A percentile compares a stretch with the other conserved stretches of the same genome.
These are phyloP conservation scores for Glossosoma conforme DNA, from an alignment of 1,140 invertebrate genomes.

Conservation along the genomic window DNA sequence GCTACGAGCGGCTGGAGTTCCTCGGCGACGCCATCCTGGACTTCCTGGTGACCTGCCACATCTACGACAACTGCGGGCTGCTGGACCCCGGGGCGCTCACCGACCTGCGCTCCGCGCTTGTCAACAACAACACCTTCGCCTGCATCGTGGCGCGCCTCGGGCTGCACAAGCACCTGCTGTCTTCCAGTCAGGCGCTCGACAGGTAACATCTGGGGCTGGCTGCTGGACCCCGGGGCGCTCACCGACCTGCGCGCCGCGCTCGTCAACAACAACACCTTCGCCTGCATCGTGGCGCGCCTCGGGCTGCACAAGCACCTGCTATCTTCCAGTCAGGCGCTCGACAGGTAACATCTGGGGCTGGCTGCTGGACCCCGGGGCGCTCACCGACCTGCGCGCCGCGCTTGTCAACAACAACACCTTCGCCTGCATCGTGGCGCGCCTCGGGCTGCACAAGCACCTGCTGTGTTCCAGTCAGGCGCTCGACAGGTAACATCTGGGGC, in stretches of 20 bases:
- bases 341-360: conserved; percentile 70
- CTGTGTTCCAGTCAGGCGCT: conserved; percentile 59
- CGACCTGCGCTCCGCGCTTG: conserved; percentile 86
- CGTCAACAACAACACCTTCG: conserved; percentile 85
- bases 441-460: conserved; percentile 72
- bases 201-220: too few relatives aligned
- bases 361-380: conserved; percentile 69
- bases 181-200: conserved; percentile 58
- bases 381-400: conserved; percentile 89
- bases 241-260: conserved; percentile 80
- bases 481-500: conserved; percentile 61
- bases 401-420: conserved; percentile 95
- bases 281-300: conserved; percentile 80
- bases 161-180: conserved; percentile 68
- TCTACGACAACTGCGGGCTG: conserved; percentile 68
- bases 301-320: conserved; percentile 72
- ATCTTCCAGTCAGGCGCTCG: conserved; percentile 58
- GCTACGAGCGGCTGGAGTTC: conserved; percentile 93
- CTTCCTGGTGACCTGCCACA: conserved; percentile 83
- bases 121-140: conserved; percentile 94
- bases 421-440: conserved; percentile 81
- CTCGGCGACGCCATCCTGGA: conserved; percentile 94
- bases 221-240: conserved; percentile 74
- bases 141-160: conserved; percentile 80
- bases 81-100: conserved; percentile 82